Percentiles rank a stretch among this genome's conserved stretches.
Conservation (phyloP, 2,888 invertebrate species). For the Smittia aterrima region DNA sequence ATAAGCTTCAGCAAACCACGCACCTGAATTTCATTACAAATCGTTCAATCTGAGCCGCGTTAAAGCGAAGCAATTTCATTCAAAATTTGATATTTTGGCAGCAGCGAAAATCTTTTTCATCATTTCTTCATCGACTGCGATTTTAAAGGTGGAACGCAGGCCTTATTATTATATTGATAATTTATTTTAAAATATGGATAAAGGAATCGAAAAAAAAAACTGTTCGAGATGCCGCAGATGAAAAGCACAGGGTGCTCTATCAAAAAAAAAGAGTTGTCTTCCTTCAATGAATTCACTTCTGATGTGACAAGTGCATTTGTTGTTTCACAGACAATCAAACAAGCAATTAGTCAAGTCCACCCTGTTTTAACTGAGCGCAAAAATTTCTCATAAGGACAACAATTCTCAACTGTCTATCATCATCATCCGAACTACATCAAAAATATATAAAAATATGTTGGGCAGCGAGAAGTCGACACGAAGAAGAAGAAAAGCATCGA, state of each 20-base stretch:
- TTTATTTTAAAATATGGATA: conserved; percentile 40
- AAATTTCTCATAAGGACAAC: conserved; percentile 38
- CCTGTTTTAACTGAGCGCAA: conserved; percentile 6
- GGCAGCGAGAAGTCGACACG: background rate
- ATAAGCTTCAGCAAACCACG: too few relatives aligned
- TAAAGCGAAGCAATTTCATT: too few relatives aligned
- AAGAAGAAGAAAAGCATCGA: background rate
- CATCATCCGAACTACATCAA: conserved; percentile 16
- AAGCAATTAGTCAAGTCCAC: conserved; percentile 31
- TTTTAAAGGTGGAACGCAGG: background rate
- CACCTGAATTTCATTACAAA: too few relatives aligned
- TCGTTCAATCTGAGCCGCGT: too few relatives aligned
- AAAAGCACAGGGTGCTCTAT: conserved; percentile 25
- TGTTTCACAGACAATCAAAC: conserved; percentile 19
- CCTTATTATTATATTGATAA: conserved; percentile 40
- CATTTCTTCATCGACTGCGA: background rate
- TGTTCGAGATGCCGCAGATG: conserved; percentile 30
- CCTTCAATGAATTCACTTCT: background rate
- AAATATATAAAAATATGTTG: background rate
- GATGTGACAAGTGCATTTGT: background rate
- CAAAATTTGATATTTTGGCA: too few relatives aligned
- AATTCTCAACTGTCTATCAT: conserved; percentile 38
- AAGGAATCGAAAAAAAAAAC: conserved; percentile 29
- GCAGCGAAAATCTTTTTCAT: too few relatives aligned
- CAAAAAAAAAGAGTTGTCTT: background rate